These are phyloP conservation scores for Magallana angulata DNA, from an alignment of 1,140 invertebrate genomes.

Conservation along the genomic window DNA sequence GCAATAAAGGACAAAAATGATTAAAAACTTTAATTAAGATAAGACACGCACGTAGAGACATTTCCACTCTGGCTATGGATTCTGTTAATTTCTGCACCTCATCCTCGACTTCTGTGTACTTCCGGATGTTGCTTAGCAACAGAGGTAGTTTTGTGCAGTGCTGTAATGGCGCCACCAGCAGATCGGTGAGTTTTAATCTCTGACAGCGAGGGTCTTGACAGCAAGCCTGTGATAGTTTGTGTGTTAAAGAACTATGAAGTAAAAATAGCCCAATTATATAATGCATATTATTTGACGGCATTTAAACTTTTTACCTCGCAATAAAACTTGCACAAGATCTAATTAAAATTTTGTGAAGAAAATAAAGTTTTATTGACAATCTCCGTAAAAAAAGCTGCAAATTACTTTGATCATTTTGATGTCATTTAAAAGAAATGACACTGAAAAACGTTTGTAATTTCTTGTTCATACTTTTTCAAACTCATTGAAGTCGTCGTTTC, in stretches of 20 bases:
- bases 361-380: too few species aligned
- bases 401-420: too few species aligned
- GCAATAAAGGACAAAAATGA: too few species aligned
- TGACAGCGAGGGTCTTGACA: constrained; percentile 83
- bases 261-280: too few species aligned
- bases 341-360: too few species aligned
- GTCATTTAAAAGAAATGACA: too few species aligned
- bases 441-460: too few species aligned
- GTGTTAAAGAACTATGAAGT: too few species aligned
- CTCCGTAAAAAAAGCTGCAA: too few species aligned
- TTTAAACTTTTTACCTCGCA: too few species aligned
- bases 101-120: constrained; percentile 82
- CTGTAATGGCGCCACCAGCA: constrained; percentile 86
- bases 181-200: constrained; percentile 84
- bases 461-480: constrained; percentile 83
- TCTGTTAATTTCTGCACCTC: constrained; percentile 82
- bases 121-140: constrained; percentile 84
- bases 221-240: background rate
- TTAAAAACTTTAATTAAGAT: background rate
- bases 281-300: too few species aligned
- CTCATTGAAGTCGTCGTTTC: constrained; percentile 83
- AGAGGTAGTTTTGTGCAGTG: constrained; percentile 87
- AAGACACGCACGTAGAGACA: constrained; percentile 83
- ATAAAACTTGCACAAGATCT: too few species aligned
- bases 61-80: constrained; percentile 85